Conservation (phyloP, 2,797 vertebrate genomes). For the Fratercula arctica region DNA sequence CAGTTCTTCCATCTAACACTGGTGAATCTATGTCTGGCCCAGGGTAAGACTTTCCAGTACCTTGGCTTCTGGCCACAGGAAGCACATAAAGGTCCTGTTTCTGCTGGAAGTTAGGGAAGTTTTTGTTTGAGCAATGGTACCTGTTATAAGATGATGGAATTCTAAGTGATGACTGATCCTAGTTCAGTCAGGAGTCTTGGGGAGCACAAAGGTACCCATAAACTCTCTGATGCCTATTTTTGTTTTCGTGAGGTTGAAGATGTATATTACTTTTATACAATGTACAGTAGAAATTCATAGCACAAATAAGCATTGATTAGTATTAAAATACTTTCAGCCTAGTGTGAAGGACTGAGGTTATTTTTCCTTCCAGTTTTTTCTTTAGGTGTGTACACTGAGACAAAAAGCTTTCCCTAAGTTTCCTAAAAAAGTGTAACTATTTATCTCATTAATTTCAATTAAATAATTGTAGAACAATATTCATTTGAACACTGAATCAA, state of each 20-base stretch:
- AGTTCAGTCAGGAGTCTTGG: not conserved
- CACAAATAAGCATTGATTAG: not conserved
- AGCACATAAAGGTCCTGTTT: not conserved
- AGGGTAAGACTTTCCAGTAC: not conserved
- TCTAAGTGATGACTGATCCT: not conserved
- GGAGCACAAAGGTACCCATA: not conserved
- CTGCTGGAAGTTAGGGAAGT: not conserved
- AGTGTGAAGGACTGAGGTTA: not conserved
- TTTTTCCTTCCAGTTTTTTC: not conserved
- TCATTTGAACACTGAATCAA: not conserved
- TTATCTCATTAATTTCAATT: not conserved
- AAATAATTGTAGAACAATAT: not conserved
- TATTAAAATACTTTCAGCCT: not conserved
- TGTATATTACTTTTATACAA: not conserved
- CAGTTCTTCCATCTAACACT: not conserved
- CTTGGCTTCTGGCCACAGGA: not conserved
- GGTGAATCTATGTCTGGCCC: not conserved
- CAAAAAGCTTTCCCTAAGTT: not conserved
- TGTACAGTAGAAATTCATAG: not conserved
- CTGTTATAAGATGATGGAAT: not conserved
- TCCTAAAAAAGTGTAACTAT: not conserved
- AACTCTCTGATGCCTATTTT: not conserved
- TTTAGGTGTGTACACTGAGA: not conserved
- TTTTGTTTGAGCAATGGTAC: not conserved
- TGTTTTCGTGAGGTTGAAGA: not conserved